A percentile compares a stretch with the other conserved stretches of the same genome.
Evolutionary conservation across 2,113 vertebrate species (phyloP).

Genomic region (Lophius piscatorius): DNA sequence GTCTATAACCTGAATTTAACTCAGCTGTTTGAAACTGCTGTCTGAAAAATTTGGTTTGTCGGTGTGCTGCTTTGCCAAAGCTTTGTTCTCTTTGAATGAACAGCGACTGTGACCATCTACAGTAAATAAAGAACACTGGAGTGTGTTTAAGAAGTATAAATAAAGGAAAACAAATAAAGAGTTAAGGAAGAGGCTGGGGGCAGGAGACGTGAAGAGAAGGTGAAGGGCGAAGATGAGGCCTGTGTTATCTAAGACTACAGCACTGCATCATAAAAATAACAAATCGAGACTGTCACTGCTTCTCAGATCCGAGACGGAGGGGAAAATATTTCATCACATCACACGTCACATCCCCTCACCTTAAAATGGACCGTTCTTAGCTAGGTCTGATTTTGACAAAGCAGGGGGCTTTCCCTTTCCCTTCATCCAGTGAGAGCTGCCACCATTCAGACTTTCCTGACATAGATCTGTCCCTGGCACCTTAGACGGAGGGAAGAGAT

Average conservation of each 20-base stretch:
- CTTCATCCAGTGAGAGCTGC: conserved; percentile 58
- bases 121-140: conserved; percentile 65
- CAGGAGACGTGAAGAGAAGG: conserved; percentile 69
- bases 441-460: conserved; percentile 57
- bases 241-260: conserved; percentile 82
- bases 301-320: conserved; percentile 74
- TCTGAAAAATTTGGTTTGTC: conserved; percentile 45
- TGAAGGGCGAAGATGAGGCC: conserved; percentile 81
- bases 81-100: conserved; percentile 49
- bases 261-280: conserved; percentile 80
- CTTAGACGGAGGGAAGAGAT: conserved; percentile 25
- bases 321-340: conserved; percentile 79
- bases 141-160: conserved; percentile 70
- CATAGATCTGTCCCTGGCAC: conserved; percentile 78
- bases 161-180: conserved; percentile 53
- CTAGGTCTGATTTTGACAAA: conserved; percentile 79
- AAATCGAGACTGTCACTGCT: conserved; percentile 78
- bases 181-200: conserved; percentile 27
- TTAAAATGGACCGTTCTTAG: conserved; percentile 82
- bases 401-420: conserved; percentile 57
- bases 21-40: conserved; percentile 47
- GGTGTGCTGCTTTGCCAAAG: conserved; percentile 19
- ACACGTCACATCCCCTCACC: conserved; percentile 77
- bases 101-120: conserved; percentile 50
- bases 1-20: conserved; percentile 45